phyloP scores from a whole-genome alignment of 2,888 invertebrate species.

The Thereva unica region DNA sequence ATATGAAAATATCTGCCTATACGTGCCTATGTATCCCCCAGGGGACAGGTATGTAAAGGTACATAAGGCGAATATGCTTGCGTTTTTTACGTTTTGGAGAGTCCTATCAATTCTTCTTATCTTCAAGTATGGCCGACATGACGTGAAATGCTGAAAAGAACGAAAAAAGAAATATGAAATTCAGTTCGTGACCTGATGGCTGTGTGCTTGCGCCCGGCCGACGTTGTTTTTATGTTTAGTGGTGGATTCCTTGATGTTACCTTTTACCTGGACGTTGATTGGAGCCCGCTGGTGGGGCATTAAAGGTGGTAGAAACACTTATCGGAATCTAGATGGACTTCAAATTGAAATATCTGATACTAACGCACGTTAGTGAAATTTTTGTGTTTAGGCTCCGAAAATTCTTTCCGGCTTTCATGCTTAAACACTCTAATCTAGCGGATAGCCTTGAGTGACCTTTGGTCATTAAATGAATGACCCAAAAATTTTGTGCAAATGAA shows the following conservation, averaged over 20 bases:
- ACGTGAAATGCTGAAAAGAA: constrained; percentile 21
- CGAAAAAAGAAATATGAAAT: constrained; percentile 5
- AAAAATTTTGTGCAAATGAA: constrained; percentile 23
- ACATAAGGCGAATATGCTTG: constrained; percentile 7
- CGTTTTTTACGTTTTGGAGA: constrained; percentile 24
- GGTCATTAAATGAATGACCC: constrained; percentile 24
- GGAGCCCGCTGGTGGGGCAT: neutral
- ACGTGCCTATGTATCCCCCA: constrained; percentile 1
- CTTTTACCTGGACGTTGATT: neutral
- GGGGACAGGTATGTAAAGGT: neutral
- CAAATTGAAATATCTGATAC: constrained; percentile 30
- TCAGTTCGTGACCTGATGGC: constrained; percentile 20
- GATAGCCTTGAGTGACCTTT: constrained; percentile 33
- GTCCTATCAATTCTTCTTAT: constrained; percentile 33
- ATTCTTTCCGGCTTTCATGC: constrained; percentile 31
- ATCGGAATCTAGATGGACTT: neutral
- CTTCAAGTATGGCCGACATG: constrained; percentile 32
- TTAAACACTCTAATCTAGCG: constrained; percentile 24
- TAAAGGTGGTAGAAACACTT: neutral
- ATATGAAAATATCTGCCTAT: constrained; percentile 3
- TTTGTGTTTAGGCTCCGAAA: constrained; percentile 13
- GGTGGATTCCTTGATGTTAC: neutral
- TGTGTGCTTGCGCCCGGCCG: neutral
- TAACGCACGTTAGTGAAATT: neutral
- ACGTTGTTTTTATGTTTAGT: constrained; percentile 4